Evolutionary conservation across 2,797 vertebrate genomes (phyloP).

Genomic region (Falco peregrinus): DNA sequence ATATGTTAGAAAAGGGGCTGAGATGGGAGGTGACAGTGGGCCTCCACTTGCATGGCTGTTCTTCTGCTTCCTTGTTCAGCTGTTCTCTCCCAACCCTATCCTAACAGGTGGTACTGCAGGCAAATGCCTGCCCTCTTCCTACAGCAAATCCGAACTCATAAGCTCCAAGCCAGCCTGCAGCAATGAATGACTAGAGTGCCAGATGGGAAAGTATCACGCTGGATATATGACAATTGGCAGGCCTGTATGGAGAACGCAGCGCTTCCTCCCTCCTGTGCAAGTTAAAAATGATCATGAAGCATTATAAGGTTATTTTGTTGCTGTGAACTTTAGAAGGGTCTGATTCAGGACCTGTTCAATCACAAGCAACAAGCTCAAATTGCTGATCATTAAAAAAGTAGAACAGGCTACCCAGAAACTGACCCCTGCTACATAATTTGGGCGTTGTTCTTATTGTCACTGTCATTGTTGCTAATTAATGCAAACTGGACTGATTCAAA

Average conservation of each 20-base stretch:
- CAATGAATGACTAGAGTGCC: not conserved
- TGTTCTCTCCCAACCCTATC: not conserved
- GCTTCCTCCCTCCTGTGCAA: not conserved
- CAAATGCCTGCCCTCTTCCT: not conserved
- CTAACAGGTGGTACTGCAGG: not conserved
- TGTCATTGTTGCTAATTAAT: not conserved
- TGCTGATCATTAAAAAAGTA: not conserved
- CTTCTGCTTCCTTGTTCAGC: not conserved
- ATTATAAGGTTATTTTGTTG: not conserved
- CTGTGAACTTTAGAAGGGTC: not conserved
- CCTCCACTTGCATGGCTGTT: not conserved
- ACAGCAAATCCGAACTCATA: not conserved
- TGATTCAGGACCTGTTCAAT: not conserved
- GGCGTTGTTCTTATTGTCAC: not conserved
- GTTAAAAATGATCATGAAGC: not conserved
- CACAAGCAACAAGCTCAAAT: not conserved
- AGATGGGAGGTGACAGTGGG: not conserved
- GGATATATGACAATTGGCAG: not conserved
- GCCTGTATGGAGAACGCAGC: not conserved
- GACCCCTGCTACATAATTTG: not conserved
- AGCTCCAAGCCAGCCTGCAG: not conserved
- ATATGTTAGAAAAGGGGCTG: not conserved
- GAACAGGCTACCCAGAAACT: not conserved
- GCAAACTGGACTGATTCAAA: not conserved
- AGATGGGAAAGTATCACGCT: not conserved